Conservation (phyloP, 2,888 invertebrate genomes). For the Phyllotreta cruciferae region DNA sequence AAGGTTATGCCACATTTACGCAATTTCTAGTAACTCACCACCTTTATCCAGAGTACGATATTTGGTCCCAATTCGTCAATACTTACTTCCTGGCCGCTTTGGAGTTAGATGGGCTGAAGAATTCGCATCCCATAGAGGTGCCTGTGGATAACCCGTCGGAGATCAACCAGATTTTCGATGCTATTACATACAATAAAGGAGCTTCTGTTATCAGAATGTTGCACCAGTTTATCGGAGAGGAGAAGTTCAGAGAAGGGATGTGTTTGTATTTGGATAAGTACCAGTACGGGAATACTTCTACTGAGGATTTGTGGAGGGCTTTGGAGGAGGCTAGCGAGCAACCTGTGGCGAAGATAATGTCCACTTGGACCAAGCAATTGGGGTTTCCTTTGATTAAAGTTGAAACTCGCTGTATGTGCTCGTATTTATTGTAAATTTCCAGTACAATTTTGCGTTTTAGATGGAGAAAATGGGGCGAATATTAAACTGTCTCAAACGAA, state of each 20-base stretch:
- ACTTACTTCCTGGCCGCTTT: slow-evolving; percentile 85
- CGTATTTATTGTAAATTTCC: background rate
- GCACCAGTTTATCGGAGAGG: slow-evolving; percentile 90
- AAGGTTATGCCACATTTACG: slow-evolving; percentile 88
- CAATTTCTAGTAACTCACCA: slow-evolving; percentile 93
- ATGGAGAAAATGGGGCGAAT: slow-evolving; percentile 67
- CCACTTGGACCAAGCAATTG: slow-evolving; percentile 97
- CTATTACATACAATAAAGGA: slow-evolving; percentile 95
- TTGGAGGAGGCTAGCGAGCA: slow-evolving; percentile 87
- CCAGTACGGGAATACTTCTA: slow-evolving; percentile 88
- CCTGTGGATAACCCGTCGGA: slow-evolving; percentile 93
- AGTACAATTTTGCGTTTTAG: slow-evolving; percentile 60
- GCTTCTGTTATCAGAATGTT: slow-evolving; percentile 94
- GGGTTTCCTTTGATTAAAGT: slow-evolving; percentile 87
- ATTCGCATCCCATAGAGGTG: slow-evolving; percentile 95
- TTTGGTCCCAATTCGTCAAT: slow-evolving; percentile 95
- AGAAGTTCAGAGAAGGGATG: slow-evolving; percentile 92
- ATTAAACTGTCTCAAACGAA: slow-evolving; percentile 81
- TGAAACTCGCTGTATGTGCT: slow-evolving; percentile 47
- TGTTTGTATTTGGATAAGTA: slow-evolving; percentile 85
- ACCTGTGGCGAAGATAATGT: slow-evolving; percentile 91
- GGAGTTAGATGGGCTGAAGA: slow-evolving; percentile 86
- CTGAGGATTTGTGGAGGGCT: slow-evolving; percentile 91
- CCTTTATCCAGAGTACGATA: slow-evolving; percentile 93
- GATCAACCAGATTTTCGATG: slow-evolving; percentile 97